Conservation (phyloP, 2,888 invertebrate genomes). For the Apamea monoglypha region DNA sequence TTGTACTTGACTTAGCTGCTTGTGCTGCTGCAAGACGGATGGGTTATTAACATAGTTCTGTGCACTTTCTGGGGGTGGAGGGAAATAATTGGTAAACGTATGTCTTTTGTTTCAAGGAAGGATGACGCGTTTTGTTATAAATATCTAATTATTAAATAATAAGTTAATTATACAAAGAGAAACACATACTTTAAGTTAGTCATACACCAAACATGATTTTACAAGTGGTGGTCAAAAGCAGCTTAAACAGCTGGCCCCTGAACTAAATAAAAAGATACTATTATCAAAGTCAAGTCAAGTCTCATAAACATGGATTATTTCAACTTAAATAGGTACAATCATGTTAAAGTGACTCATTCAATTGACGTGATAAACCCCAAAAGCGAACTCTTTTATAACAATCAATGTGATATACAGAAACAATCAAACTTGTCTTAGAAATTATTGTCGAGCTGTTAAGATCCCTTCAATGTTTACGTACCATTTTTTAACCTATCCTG, state of each 20-base stretch:
- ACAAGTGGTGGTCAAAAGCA: no score
- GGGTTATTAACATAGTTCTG: slow-evolving; percentile 26
- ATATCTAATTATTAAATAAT: neutral
- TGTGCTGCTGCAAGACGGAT: slow-evolving; percentile 24
- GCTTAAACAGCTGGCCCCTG: no score
- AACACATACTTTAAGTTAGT: no score
- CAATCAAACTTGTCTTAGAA: neutral
- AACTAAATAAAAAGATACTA: no score
- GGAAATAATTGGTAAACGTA: neutral
- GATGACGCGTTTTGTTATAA: neutral
- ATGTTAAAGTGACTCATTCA: no score
- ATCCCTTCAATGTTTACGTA: neutral
- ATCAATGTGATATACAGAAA: neutral
- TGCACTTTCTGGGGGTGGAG: neutral
- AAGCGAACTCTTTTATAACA: neutral
- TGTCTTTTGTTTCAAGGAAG: neutral
- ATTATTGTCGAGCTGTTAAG: neutral
- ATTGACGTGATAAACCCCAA: neutral
- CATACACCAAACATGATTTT: no score
- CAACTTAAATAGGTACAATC: no score
- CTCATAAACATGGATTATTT: no score
- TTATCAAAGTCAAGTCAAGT: no score
- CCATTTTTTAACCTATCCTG: neutral
- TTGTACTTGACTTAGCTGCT: slow-evolving; percentile 39
- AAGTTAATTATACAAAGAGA: neutral